Base-by-base conservation (phyloP, 1,140 invertebrate genomes). In the Eumaeus atala region DNA sequence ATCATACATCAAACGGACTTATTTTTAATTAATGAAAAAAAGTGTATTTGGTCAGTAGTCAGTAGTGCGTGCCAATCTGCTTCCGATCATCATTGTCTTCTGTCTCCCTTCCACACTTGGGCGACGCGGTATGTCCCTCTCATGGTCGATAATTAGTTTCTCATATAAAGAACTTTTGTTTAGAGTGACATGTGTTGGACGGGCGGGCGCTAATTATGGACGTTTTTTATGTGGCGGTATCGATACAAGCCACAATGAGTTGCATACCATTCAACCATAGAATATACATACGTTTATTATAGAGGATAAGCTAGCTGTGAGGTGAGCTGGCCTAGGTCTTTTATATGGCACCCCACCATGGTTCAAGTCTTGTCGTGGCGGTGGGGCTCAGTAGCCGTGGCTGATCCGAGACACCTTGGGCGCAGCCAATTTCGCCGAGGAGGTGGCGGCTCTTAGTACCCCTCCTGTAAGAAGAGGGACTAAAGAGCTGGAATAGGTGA, bases 21-120 rank as follows among this genome's bases (percentile, higher is more conserved):
- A 75, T 73, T 80, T 82, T 84, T 81, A 80, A 84, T 80, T 84
- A 79, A 68, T 72, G 66, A 75, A 81, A 84, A 79, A 81, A 72
- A 69, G 48, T 65, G 72, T 70, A 82, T 83, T 83, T 72, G 76
- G 72, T 66, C 73, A 74, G 67, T 60, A 56, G 35, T 72, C 80
- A 72, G 70, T 84, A 72, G 77, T 60, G 74, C 77, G 71, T 74
- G 44, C 62, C 77, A 80, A 84, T 84, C 80, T 58, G 68, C 66
- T 84, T 84, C 80, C 80, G 70, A 84, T 81, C 79, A 73, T 59
- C 36, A 53, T 34, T 33, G 51, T 38, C 37, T 49, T 51, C 54
- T 42, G 34, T 73, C 67, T 53, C 66, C 42, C 40, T 78, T 64
- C 10, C 37, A 52, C 68, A 42, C 14, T 11, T 10, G 3, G 0